Base-by-base conservation (phyloP, 2,797 vertebrate genomes). In the Borostomias antarcticus region DNA sequence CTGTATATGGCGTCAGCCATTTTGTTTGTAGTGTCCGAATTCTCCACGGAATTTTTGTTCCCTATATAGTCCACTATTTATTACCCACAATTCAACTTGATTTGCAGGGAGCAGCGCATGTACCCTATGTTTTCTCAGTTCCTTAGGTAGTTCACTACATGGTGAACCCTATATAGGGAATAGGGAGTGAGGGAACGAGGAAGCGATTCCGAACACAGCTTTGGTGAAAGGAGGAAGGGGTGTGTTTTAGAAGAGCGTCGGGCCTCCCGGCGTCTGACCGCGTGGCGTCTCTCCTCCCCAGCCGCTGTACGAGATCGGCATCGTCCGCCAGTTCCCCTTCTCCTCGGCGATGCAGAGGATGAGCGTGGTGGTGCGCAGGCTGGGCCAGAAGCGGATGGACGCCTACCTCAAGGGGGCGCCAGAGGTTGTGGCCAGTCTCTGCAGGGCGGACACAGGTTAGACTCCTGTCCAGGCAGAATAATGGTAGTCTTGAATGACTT, bases 281-380 rank as follows among this genome's bases (percentile, higher is more conserved):
- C 30, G 40, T 30, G 43, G 40, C 15, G n/a, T 45, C 40, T 45
- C 37, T 40, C 40, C n/a, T 17, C 43, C 15, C 28, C 17, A 30
- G n/a, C 74, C 92, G 43, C 72, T 89, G 53, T 94, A 93, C 58
- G 97, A 99, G 84, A 95, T 99, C 1, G 98, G 98, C 26, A 97
- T 99, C 0, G 94, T 99, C 59, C 94, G 94, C 9, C 96, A 99
- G 93, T 98, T 98, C 74, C 96, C 97, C 0, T 99, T 99, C 88
- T 98, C 96, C 63, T 98, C 98, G 0, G 92, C 85, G 11, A 68
- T 97, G 75, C 98, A 99, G 86, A 94, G 97, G 61, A 99, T 98
- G 96, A 95, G 94, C 19, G 97, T 98, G 21, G 93, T 99, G 75
- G 93, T 94, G 0, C 89, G 94, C 72, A 89, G 89, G 74, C 87